phyloP scores from a whole-genome alignment of 2,797 vertebrate genomes.

The Momotus momota region DNA sequence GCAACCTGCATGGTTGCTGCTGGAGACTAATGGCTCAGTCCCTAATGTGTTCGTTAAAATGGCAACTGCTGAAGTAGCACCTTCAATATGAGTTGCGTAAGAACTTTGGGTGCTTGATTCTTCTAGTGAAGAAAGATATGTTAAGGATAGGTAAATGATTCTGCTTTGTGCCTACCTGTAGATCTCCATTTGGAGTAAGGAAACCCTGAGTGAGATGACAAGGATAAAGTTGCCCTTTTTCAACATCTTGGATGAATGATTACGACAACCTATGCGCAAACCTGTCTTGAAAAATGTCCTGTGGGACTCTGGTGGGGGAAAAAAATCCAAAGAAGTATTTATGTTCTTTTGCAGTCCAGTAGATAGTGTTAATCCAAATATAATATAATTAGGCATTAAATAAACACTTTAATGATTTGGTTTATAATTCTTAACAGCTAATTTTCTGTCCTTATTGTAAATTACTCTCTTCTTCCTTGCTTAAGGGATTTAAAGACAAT shows the following conservation, averaged over 20 bases:
- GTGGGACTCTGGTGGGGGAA: neutral
- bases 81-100: neutral
- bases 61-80: neutral
- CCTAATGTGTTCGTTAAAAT: neutral
- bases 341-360: neutral
- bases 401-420: conserved; percentile 58
- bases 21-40: neutral
- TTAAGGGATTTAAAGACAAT: conserved; percentile 96
- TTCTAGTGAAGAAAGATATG: neutral
- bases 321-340: neutral
- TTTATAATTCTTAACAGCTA: conserved; percentile 16
- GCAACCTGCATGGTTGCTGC: neutral
- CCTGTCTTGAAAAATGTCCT: neutral
- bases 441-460: conserved; percentile 50
- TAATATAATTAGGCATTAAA: conserved; percentile 14
- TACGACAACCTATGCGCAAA: neutral
- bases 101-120: neutral
- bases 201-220: neutral
- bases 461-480: conserved; percentile 70
- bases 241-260: neutral
- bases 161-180: neutral
- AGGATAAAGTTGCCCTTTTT: neutral
- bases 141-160: neutral
- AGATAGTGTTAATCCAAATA: conserved; percentile 39
- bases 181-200: neutral